phyloP scores from a whole-genome alignment of 2,888 invertebrate species.

The Ochlodes sylvanus region DNA sequence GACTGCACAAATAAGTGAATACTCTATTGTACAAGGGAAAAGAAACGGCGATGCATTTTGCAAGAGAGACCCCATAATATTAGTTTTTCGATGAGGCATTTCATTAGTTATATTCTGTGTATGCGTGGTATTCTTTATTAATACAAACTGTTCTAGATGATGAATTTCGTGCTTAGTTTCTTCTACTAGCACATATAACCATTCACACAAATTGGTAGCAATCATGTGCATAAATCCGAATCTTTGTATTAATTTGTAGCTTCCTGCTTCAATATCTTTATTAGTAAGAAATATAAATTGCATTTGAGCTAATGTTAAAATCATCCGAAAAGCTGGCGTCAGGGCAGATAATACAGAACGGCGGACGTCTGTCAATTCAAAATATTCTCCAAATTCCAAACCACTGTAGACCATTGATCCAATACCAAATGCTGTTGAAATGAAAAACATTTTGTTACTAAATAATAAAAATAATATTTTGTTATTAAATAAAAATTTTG shows the following conservation, averaged over 20 bases:
- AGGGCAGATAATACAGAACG: slow-evolving; percentile 88
- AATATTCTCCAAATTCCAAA: slow-evolving; percentile 90
- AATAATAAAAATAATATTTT: too few relatives aligned
- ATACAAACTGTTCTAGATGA: slow-evolving; percentile 84
- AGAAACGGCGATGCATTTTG: slow-evolving; percentile 91
- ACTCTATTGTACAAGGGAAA: slow-evolving; percentile 95
- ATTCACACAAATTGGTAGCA: slow-evolving; percentile 96
- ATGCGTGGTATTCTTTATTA: slow-evolving; percentile 42
- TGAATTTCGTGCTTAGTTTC: slow-evolving; percentile 95
- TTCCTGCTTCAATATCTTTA: slow-evolving; percentile 87
- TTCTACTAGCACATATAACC: slow-evolving; percentile 94
- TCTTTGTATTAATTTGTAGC: slow-evolving; percentile 89
- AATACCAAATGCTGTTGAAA: slow-evolving; percentile 79
- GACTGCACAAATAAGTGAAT: slow-evolving; percentile 95
- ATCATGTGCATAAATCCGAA: slow-evolving; percentile 98
- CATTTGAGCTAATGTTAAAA: slow-evolving; percentile 94
- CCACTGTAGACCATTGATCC: slow-evolving; percentile 90
- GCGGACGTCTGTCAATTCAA: slow-evolving; percentile 89
- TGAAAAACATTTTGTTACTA: background rate
- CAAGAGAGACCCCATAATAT: slow-evolving; percentile 89
- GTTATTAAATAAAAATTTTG: slow-evolving; percentile 15
- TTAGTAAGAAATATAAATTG: slow-evolving; percentile 97
- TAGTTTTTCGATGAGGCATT: slow-evolving; percentile 83
- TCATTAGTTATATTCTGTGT: slow-evolving; percentile 52
- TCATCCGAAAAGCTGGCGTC: slow-evolving; percentile 92